Evolutionary conservation across 2,113 vertebrate genomes (phyloP).

Genomic region (Phalacrocorax carbo): DNA sequence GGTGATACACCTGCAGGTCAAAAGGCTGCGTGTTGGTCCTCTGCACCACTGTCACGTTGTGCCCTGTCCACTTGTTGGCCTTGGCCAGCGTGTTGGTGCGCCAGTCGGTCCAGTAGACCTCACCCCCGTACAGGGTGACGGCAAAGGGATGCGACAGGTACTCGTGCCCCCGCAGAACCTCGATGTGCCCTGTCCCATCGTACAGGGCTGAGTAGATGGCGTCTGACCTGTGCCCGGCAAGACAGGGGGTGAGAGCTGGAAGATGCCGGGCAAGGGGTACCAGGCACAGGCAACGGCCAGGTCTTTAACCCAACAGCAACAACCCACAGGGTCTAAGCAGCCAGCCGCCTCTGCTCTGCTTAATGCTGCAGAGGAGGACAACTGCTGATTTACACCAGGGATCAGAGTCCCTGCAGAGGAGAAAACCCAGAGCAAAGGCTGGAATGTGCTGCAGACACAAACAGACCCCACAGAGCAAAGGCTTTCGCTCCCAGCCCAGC

Average conservation of each 20-base stretch:
- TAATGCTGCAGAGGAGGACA: accelerated
- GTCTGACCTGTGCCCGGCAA: conserved; percentile 80
- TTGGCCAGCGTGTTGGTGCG: conserved; percentile 95
- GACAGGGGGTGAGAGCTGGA: not conserved
- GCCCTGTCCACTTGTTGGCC: conserved; percentile 98
- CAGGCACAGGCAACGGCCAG: not conserved
- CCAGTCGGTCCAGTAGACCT: conserved; percentile 99
- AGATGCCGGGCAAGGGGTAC: accelerated
- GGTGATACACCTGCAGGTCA: conserved; percentile 97
- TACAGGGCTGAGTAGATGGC: conserved; percentile 96
- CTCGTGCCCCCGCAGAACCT: conserved; percentile 93
- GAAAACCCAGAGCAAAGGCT: not conserved
- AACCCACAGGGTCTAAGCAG: not conserved
- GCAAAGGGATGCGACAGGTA: conserved; percentile 96
- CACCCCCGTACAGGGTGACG: conserved; percentile 93
- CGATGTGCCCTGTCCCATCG: conserved; percentile 93
- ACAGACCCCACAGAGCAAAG: accelerated
- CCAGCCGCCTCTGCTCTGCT: not conserved
- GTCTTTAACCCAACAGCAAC: not conserved
- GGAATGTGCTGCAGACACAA: accelerated
- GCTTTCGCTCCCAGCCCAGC: not conserved
- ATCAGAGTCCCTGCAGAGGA: not conserved
- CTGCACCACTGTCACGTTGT: conserved; percentile 95
- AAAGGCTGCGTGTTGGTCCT: conserved; percentile 97
- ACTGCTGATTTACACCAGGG: not conserved